phyloP scores from a whole-genome alignment of 2,888 invertebrate species.

The Sturmia bella region DNA sequence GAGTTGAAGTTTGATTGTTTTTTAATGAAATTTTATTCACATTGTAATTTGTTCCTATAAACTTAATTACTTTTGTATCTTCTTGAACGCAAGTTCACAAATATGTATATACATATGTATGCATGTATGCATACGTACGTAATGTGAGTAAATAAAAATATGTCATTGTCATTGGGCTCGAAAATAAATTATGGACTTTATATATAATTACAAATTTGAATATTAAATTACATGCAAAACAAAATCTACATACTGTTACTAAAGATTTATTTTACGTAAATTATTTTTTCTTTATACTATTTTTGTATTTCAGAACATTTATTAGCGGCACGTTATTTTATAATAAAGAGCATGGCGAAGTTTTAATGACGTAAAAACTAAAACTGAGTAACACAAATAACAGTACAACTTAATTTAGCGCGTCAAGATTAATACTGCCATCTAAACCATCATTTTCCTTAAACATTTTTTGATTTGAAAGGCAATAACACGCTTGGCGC shows the following conservation, averaged over 20 bases:
- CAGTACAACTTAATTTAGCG: too few species aligned
- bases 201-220: slow-evolving; percentile 19
- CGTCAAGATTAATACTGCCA: too few species aligned
- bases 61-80: too few species aligned
- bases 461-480: too few species aligned
- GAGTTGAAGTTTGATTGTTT: too few species aligned
- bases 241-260: slow-evolving; percentile 36
- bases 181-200: slow-evolving; percentile 40
- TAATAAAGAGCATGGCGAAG: background rate
- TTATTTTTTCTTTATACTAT: background rate
- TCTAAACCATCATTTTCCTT: too few species aligned
- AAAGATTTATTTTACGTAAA: slow-evolving; percentile 24
- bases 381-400: too few species aligned
- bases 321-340: slow-evolving; percentile 54
- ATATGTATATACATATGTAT: too few species aligned
- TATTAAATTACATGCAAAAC: slow-evolving; percentile 18
- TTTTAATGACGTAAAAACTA: background rate
- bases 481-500: too few species aligned
- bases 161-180: slow-evolving; percentile 30
- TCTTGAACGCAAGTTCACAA: too few species aligned
- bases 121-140: background rate
- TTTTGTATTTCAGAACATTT: slow-evolving; percentile 28
- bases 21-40: too few species aligned
- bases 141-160: background rate
- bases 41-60: too few species aligned